Base-by-base conservation (phyloP, 2,888 invertebrate genomes). In the Tachystola acroxantha region DNA sequence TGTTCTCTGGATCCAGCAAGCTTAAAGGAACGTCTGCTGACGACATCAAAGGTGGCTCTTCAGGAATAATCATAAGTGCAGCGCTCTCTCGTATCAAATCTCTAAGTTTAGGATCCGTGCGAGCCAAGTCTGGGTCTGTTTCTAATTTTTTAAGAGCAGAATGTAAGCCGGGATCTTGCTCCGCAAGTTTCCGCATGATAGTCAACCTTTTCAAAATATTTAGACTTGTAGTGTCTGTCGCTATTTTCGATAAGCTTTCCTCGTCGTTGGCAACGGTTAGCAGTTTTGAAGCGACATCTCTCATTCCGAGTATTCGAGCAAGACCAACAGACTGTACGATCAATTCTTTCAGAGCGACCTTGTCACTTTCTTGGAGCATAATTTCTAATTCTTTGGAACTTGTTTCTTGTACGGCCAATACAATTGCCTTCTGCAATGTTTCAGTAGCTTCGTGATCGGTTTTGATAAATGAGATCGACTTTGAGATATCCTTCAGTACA, bases 11-110 rank as follows among this genome's bases (percentile, higher is more conserved):
- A 49, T 90, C 88, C 39, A 94, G 87, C 14, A 94, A 71, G 38
- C 89, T 89, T 2, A 90, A 70, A 9, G 94, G 94, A n/a, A 94
- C 89, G 44, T 93, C 93, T 43, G 87, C 89, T 1, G 94, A 93
- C 25, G 90, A 91, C 53, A 89, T 69, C 9, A 91, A 56, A 2
- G 89, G 87, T 2, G 80, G 71, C 50, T 91, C 90, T 66, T 91
- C 91, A 0, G 91, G 91, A 14, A 91, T 88, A 10, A 91, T 90
- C 86, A 93, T 89, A 14, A 94, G 73, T 4, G 91, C 90, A 1
- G 92, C 93, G 65, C 93, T 93, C 66, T 93, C 92, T 52, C 92
- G 79, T 0, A 94, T 91, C 32, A 94, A 77, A 57, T 92, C 91
- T 32, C 93, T 84, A 12, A 94, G 80, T 43, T 90, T 88, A 22